Evolutionary conservation across 2,113 vertebrate species (phyloP).

Genomic region (Barbus barbus): DNA sequence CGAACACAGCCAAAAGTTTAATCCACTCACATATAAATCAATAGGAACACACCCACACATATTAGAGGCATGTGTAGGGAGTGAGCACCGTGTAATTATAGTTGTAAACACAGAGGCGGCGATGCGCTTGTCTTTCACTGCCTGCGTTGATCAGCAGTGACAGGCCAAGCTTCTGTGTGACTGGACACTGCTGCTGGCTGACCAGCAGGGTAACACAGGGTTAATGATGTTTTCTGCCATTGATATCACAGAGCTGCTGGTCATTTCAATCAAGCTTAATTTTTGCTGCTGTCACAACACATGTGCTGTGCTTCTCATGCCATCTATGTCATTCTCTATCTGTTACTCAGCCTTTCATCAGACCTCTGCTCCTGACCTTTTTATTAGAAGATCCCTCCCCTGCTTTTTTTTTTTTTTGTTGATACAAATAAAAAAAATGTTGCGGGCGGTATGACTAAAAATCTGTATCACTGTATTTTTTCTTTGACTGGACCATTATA

Average conservation of each 20-base stretch:
- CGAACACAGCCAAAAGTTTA: background rate
- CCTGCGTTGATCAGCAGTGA: slow-evolving; percentile 63
- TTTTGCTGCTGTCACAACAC: slow-evolving; percentile 18
- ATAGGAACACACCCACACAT: slow-evolving; percentile 8
- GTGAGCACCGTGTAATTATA: background rate
- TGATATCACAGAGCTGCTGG: slow-evolving; percentile 50
- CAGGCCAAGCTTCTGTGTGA: slow-evolving; percentile 66
- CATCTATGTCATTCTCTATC: background rate
- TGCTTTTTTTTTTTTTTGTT: no score
- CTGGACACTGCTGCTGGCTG: slow-evolving; percentile 47
- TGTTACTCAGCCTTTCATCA: slow-evolving; percentile 54
- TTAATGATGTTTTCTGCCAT: slow-evolving; percentile 45
- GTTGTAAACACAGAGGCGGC: slow-evolving; percentile 5
- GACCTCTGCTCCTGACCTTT: slow-evolving; percentile 33
- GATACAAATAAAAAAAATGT: no score
- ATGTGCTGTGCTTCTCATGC: slow-evolving; percentile 17
- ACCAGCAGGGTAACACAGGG: slow-evolving; percentile 53
- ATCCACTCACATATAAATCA: slow-evolving; percentile 26
- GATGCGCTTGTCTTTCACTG: slow-evolving; percentile 37
- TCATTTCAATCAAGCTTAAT: slow-evolving; percentile 49
- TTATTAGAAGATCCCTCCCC: background rate
- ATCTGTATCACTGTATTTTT: background rate
- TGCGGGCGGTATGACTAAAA: background rate
- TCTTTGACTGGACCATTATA: background rate
- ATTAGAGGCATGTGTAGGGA: background rate